Conservation (phyloP, 2,888 invertebrate species). For the Clanis bilineata region DNA sequence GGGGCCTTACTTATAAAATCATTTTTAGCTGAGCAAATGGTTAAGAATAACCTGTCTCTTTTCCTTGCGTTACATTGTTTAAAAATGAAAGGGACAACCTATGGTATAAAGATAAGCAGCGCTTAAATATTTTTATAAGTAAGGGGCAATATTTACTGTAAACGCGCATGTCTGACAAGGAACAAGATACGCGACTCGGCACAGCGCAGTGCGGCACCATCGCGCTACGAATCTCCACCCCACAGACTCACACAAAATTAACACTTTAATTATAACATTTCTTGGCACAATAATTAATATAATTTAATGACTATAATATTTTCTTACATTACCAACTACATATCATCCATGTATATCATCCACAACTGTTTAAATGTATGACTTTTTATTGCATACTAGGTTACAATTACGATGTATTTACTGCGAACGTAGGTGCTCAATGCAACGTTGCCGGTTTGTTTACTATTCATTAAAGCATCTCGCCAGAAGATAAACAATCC, state of each 20-base stretch:
- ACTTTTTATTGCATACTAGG: neutral
- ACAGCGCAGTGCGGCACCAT: conserved; percentile 15
- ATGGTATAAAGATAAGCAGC: neutral
- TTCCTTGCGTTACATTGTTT: too few relatives aligned
- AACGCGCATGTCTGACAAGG: conserved; percentile 1
- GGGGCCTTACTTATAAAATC: too few relatives aligned
- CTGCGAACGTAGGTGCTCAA: conserved; percentile 35
- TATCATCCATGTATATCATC: neutral
- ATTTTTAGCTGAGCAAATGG: too few relatives aligned
- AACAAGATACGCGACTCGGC: neutral
- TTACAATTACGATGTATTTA: conserved; percentile 57
- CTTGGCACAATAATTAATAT: conserved; percentile 49
- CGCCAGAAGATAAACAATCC: conserved; percentile 68
- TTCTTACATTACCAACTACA: neutral
- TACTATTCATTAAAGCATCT: conserved; percentile 77
- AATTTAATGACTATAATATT: conserved; percentile 39
- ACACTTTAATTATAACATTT: conserved; percentile 41
- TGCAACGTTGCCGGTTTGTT: conserved; percentile 59
- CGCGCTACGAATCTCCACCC: conserved; percentile 23
- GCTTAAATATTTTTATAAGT: conserved; percentile 10
- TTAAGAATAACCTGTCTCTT: too few relatives aligned
- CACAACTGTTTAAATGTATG: neutral
- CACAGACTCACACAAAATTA: conserved; percentile 37
- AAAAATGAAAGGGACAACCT: too few relatives aligned
- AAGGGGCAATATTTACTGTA: too few relatives aligned